A percentile compares a stretch with the other conserved stretches of the same genome.
These are phyloP conservation scores for Gordius sp. DNA, from an alignment of 2,888 invertebrate genomes.

Conservation along the genomic window DNA sequence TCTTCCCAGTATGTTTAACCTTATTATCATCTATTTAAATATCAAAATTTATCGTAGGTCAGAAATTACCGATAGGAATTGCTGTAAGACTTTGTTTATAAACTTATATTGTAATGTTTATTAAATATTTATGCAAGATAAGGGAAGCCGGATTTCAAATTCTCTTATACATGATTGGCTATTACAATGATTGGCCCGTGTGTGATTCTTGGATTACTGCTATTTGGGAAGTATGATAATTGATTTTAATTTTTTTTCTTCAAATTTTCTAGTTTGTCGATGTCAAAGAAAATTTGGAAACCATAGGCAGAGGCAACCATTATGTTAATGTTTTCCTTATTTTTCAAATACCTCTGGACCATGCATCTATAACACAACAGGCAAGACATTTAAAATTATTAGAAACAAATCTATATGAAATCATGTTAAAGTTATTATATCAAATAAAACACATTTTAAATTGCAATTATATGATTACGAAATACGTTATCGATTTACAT, in stretches of 20 bases:
- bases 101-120: no score
- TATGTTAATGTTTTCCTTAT: neutral
- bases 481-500: no score
- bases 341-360: neutral
- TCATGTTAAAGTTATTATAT: no score
- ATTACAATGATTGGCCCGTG: slow-evolving; percentile 7
- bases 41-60: slow-evolving; percentile 14
- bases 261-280: neutral
- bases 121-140: slow-evolving; percentile 4
- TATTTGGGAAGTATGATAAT: slow-evolving; percentile 1
- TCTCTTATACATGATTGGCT: slow-evolving; percentile 4
- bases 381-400: no score
- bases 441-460: no score
- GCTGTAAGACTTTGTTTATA: slow-evolving; percentile 8
- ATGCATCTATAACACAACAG: neutral
- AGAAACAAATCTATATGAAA: no score
- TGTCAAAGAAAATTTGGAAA: neutral
- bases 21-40: neutral
- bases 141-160: slow-evolving; percentile 15
- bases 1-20: neutral
- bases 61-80: slow-evolving; percentile 9
- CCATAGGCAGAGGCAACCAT: neutral
- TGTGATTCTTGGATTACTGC: neutral
- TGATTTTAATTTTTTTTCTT: neutral
- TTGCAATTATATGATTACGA: no score